A percentile compares a stretch with the other conserved stretches of the same genome.
These are phyloP conservation scores for Meta bourneti DNA, from an alignment of 2,888 invertebrate species.

Conservation along the genomic window DNA sequence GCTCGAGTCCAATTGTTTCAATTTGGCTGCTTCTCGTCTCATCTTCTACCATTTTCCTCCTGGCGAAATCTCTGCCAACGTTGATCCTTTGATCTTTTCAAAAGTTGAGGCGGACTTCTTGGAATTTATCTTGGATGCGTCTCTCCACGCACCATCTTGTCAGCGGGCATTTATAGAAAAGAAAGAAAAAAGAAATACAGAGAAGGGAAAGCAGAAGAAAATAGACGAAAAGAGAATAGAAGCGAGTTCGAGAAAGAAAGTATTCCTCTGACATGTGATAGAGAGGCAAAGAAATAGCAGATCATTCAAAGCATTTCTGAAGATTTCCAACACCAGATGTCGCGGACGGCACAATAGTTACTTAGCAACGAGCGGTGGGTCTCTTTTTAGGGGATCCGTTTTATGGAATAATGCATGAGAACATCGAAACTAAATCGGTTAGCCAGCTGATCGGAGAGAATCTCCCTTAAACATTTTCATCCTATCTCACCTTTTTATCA, in stretches of 20 bases:
- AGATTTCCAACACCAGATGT: constrained; percentile 16
- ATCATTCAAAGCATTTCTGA: constrained; percentile 14
- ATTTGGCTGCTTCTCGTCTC: too few relatives aligned
- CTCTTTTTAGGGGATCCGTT: background rate
- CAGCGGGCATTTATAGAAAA: too few relatives aligned
- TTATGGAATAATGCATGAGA: constrained; percentile 39
- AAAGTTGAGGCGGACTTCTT: too few relatives aligned
- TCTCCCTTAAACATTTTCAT: too few relatives aligned
- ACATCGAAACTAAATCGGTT: constrained; percentile 7
- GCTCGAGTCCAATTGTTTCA: too few relatives aligned
- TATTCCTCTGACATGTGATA: background rate
- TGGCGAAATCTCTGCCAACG: too few relatives aligned
- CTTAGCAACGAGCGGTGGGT: background rate
- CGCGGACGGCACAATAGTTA: constrained; percentile 32
- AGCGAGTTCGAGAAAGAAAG: background rate
- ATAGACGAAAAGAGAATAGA: background rate
- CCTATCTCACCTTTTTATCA: too few relatives aligned
- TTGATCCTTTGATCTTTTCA: too few relatives aligned
- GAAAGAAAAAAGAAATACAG: background rate
- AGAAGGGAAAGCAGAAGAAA: background rate
- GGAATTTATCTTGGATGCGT: too few relatives aligned
- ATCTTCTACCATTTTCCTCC: too few relatives aligned
- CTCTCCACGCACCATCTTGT: too few relatives aligned
- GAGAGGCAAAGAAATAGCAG: too few relatives aligned
- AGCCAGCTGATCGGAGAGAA: constrained; percentile 16